Evolutionary conservation across 2,888 invertebrate genomes (phyloP), one percentile per base, ranked within the genome.

Genomic region (Acronicta aceris): DNA sequence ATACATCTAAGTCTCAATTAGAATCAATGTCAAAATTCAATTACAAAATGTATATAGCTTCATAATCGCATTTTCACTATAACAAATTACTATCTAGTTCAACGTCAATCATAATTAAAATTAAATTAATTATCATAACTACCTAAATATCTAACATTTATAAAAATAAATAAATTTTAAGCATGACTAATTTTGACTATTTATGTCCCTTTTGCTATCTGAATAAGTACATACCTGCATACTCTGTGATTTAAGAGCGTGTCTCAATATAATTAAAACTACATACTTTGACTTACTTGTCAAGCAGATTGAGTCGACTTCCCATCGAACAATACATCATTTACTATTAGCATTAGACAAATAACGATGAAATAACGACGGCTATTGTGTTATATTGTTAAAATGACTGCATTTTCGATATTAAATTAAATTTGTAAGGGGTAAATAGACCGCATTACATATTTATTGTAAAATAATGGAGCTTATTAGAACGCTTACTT

Each of bases 41-140:
- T n/a, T 42, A 46, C 21, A 38, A 38, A 49, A 25, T 43, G 36
- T 57, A 36, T 57, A 48, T n/a, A n/a, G n/a, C 0, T 27, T 51
- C 41, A 41, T 65, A 6, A n/a, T n/a, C n/a, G 38, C 13, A 38
- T 45, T 52, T 65, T 38, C 38, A 58, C 30, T 53, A 49, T 21
- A 42, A 53, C 53, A 53, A 71, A 49, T 43, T 41, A 17, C 1
- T 65, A 25, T 33, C 36, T 48, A 43, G 16, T 50, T 48, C 13
- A 53, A 71, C 43, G 54, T 43, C 30, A 49, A 51, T 10, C n/a
- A n/a, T n/a, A n/a, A n/a, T n/a, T n/a, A n/a, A n/a, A n/a, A n/a
- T n/a, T n/a, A n/a, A n/a, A n/a, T n/a, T n/a, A n/a, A n/a, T n/a
- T n/a, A n/a, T n/a, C n/a, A n/a, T n/a, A n/a, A n/a, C 33, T 43